A percentile compares a stretch with the other conserved stretches of the same genome.
These are phyloP conservation scores for Alcedo quadribrachys DNA, from an alignment of 2,797 vertebrate species.

Conservation along the genomic window DNA sequence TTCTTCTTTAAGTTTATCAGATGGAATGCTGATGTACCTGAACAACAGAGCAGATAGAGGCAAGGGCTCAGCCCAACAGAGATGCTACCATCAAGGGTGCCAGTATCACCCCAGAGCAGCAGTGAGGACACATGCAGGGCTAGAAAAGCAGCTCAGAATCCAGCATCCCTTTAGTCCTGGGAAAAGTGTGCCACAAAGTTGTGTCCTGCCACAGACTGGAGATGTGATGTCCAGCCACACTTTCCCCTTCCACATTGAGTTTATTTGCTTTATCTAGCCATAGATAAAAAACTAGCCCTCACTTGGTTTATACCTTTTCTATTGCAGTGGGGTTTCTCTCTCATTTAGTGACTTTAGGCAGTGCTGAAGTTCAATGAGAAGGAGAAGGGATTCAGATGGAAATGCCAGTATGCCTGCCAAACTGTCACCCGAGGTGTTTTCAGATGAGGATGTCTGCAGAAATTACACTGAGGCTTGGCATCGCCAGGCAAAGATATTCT, in stretches of 20 bases:
- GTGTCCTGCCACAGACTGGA: neutral
- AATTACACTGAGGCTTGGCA: slow-evolving; percentile 39
- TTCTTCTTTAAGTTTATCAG: neutral
- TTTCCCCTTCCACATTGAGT: neutral
- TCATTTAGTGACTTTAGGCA: slow-evolving; percentile 43
- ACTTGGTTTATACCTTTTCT: neutral
- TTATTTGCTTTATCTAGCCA: neutral
- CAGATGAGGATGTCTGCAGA: slow-evolving; percentile 54
- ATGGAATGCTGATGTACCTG: neutral
- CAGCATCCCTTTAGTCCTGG: neutral
- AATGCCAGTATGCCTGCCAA: slow-evolving; percentile 46
- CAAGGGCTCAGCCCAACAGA: neutral
- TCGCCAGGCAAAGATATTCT: neutral
- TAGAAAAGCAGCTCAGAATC: neutral
- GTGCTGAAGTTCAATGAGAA: slow-evolving; percentile 42
- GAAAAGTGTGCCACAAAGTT: neutral
- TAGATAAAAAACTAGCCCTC: neutral
- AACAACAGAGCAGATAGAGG: neutral
- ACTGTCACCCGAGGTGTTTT: slow-evolving; percentile 57
- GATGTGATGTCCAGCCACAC: accelerated
- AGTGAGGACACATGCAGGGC: neutral
- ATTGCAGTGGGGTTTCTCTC: neutral
- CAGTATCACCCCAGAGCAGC: accelerated
- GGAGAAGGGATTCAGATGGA: slow-evolving; percentile 44
- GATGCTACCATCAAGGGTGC: neutral